These are phyloP conservation scores for Heteronetta atricapilla DNA, from an alignment of 2,113 vertebrate genomes.

Conservation along the genomic window DNA sequence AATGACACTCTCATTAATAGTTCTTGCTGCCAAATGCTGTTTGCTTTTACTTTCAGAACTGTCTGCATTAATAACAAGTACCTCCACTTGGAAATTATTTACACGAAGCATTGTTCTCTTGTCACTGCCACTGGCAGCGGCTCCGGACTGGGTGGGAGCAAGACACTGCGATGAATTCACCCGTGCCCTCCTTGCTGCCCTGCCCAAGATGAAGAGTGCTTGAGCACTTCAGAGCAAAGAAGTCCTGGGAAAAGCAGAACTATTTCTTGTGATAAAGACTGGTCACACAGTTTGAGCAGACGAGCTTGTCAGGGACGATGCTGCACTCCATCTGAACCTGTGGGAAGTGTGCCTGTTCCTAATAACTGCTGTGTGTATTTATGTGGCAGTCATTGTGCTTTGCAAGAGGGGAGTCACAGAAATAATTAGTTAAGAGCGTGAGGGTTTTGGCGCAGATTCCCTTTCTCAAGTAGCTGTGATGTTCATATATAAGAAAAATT, in stretches of 20 bases:
- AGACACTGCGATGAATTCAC: neutral
- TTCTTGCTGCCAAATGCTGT: conserved; percentile 29
- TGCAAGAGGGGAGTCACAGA: conserved; percentile 56
- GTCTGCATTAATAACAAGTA: neutral
- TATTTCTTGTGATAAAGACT: conserved; percentile 10
- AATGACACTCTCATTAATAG: neutral
- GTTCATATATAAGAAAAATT: conserved; percentile 71
- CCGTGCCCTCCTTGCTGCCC: neutral
- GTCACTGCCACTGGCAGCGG: neutral
- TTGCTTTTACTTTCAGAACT: conserved; percentile 40
- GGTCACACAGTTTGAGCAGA: conserved; percentile 26
- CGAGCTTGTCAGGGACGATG: conserved; percentile 35
- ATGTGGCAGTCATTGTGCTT: conserved; percentile 53
- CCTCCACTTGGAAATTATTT: neutral
- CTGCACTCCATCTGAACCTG: conserved; percentile 57
- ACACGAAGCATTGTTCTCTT: neutral
- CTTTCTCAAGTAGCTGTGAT: conserved; percentile 60
- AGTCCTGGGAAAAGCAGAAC: conserved; percentile 31
- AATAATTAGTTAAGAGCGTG: conserved; percentile 71
- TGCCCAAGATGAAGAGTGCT: neutral
- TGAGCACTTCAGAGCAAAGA: neutral
- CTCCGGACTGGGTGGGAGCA: neutral
- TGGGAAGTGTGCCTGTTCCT: conserved; percentile 57
- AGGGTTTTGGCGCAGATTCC: conserved; percentile 66
- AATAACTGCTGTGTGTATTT: conserved; percentile 52